Evolutionary conservation across 2,888 invertebrate genomes (phyloP).

Genomic region (Melipona beecheii): DNA sequence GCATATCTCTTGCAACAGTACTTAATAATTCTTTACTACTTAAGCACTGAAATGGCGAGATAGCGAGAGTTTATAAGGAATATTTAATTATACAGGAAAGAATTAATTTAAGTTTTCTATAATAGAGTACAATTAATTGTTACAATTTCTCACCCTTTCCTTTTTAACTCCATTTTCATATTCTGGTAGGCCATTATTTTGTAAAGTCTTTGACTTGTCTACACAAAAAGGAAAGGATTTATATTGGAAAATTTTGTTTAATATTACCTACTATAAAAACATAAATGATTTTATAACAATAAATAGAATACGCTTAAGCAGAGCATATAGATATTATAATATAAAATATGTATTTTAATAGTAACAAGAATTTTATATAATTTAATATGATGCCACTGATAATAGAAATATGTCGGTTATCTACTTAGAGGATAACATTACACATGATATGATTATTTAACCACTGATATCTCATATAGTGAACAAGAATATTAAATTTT

Average conservation of each 20-base stretch:
- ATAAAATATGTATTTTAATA: background rate
- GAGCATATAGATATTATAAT: background rate
- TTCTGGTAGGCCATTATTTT: conserved; percentile 65
- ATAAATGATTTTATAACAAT: background rate
- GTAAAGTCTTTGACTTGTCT: conserved; percentile 60
- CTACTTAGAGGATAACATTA: conserved; percentile 36
- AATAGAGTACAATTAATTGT: conserved; percentile 12
- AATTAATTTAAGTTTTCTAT: conserved; percentile 12
- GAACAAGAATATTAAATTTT: conserved; percentile 19
- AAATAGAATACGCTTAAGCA: background rate
- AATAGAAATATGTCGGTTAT: conserved; percentile 31
- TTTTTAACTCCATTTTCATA: conserved; percentile 45
- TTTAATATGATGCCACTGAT: conserved; percentile 12
- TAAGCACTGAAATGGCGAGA: conserved; percentile 77
- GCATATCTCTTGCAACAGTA: conserved; percentile 73
- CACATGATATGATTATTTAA: conserved; percentile 42
- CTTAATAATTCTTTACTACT: conserved; percentile 79
- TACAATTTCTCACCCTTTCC: conserved; percentile 61
- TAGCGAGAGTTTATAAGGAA: conserved; percentile 21
- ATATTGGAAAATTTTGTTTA: background rate
- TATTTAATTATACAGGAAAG: conserved; percentile 25
- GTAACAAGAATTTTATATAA: conserved; percentile 14
- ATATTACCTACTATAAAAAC: background rate
- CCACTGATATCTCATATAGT: conserved; percentile 27
- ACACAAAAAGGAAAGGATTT: conserved; percentile 20